Base-by-base conservation (phyloP, 1,140 invertebrate genomes). In the Heliconius melpomene region DNA sequence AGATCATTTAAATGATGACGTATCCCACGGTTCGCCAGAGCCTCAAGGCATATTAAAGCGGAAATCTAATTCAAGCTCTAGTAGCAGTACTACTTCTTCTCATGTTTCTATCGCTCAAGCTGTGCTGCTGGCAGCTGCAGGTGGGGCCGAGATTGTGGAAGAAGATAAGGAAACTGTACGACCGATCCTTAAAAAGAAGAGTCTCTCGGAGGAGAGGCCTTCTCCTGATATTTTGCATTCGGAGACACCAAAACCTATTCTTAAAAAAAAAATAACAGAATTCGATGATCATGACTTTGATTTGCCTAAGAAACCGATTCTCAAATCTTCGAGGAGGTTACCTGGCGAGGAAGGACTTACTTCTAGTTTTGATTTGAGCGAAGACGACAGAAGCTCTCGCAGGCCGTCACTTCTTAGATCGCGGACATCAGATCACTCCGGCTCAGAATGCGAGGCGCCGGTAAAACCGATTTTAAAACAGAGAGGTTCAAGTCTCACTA, bases 221-320 rank as follows among this genome's bases (percentile, higher is more conserved):
- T 89, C 89, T 81, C 90, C 85, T 7, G 95, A 95, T 75, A 87
- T 90, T 82, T 77, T 89, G 29, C 79, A 85, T 52, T 85, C 85
- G 7, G 95, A 96, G 72, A 95, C 95, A 52, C 96, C 96, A 0
- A 96, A 96, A 89, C 97, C 97, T 1, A 98, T 98, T 87, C 87
- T 98, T 11, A 98, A 98, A 87, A 98, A 98, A 89, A 98, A 98
- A 88, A 97, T 97, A 0, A 97, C 96, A 0, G 98, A 98, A 84
- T 96, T 96, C 8, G 97, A 98, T 77, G 97, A 98, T 85, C 95
- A 96, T 79, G 97, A 97, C 36, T 94, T 95, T 70, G 96, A 97
- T 46, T 95, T 95, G 76, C 95, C 96, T 0, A 97, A 96, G 78
- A 97, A 96, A 86, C 97, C 98, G 18, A 98, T 98, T 79, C 91